These are phyloP conservation scores for Chionomys nivalis DNA, from an alignment of 2,113 vertebrate genomes.

Conservation along the genomic window DNA sequence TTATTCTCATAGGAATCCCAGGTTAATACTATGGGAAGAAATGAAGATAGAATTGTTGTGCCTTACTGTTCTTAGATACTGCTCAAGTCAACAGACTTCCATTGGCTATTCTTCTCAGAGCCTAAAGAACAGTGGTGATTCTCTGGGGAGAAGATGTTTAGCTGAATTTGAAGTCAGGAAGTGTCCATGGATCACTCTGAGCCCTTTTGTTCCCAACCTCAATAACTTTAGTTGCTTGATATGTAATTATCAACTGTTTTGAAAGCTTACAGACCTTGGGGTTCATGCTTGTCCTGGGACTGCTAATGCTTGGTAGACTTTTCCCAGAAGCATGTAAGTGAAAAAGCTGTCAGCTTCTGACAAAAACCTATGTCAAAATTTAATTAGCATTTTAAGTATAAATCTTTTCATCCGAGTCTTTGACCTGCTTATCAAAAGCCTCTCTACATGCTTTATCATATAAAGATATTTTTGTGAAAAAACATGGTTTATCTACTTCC, in stretches of 20 bases:
- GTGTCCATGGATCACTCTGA: conserved; percentile 33
- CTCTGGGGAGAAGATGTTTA: conserved; percentile 11
- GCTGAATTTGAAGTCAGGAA: conserved; percentile 36
- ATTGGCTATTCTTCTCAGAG: background rate
- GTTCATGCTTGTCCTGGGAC: conserved; percentile 66
- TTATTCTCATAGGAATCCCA: background rate
- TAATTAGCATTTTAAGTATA: conserved; percentile 66
- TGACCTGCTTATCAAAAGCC: background rate
- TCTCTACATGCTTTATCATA: conserved; percentile 18
- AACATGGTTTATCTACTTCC: background rate
- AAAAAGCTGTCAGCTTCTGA: conserved; percentile 48
- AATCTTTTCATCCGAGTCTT: conserved; percentile 53
- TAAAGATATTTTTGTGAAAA: conserved; percentile 29
- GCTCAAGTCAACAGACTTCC: conserved; percentile 1
- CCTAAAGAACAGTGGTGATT: conserved; percentile 30
- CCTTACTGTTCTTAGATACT: background rate
- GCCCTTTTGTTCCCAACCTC: conserved; percentile 55
- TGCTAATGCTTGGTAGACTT: conserved; percentile 71
- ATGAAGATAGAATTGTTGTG: background rate
- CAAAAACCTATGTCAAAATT: conserved; percentile 56
- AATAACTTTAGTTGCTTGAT: conserved; percentile 71
- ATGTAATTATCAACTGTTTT: conserved; percentile 66
- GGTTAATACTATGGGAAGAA: background rate
- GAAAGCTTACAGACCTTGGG: conserved; percentile 70
- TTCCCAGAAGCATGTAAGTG: conserved; percentile 53